Conservation (phyloP, 2,113 vertebrate species). For the Poicephalus gulielmi region DNA sequence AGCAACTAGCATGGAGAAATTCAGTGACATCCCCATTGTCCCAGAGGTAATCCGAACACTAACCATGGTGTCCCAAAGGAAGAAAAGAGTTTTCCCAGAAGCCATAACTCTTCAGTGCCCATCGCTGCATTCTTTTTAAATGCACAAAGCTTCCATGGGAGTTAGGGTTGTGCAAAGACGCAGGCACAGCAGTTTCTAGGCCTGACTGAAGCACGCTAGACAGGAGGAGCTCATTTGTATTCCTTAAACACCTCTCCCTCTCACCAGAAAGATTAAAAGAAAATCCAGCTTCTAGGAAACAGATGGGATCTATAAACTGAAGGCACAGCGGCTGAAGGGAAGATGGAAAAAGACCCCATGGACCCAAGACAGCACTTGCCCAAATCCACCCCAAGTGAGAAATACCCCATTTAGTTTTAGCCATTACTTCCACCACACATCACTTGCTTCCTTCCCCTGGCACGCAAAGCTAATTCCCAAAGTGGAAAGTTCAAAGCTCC, state of each 20-base stretch:
- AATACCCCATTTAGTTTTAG: fast-evolving
- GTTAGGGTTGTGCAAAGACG: background rate
- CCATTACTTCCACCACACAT: background rate
- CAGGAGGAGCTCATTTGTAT: constrained; percentile 34
- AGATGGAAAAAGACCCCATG: background rate
- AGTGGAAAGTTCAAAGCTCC: background rate
- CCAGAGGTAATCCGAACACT: background rate
- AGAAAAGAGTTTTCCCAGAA: background rate
- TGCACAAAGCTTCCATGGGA: background rate
- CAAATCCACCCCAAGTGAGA: background rate
- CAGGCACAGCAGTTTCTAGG: background rate
- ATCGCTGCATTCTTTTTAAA: background rate
- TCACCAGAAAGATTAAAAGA: background rate
- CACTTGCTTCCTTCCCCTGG: background rate
- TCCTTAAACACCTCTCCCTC: background rate
- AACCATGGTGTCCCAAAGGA: too few species aligned
- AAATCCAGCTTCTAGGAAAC: background rate
- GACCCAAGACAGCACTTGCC: background rate
- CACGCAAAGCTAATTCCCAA: background rate
- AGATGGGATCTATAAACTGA: background rate
- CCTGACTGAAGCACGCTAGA: background rate
- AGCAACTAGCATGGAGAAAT: background rate
- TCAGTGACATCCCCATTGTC: background rate
- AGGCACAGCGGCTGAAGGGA: background rate
- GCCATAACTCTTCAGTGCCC: background rate